These are phyloP conservation scores for Eutrigla gurnardus DNA, from an alignment of 2,797 vertebrate genomes.

Conservation along the genomic window DNA sequence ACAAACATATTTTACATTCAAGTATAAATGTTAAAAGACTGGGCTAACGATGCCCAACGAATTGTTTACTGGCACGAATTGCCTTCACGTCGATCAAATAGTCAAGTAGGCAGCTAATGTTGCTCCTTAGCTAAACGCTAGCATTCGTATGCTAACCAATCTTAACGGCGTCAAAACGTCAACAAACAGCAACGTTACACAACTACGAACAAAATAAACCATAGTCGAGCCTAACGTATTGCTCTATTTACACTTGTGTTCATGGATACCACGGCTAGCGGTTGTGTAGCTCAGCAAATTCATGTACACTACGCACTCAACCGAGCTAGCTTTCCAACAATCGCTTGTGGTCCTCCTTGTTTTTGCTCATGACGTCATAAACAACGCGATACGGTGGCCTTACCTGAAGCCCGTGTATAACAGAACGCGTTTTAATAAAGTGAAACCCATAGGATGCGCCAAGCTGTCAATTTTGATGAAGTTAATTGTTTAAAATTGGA, in stretches of 20 bases:
- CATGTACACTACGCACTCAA: background rate
- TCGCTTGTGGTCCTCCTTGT: slow-evolving; percentile 59
- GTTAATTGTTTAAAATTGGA: background rate
- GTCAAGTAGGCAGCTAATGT: slow-evolving; percentile 12
- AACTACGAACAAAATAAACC: background rate
- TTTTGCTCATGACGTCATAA: slow-evolving; percentile 68
- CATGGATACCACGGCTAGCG: background rate
- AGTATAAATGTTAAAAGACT: background rate
- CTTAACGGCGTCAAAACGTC: background rate
- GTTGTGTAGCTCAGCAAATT: rapidly evolving
- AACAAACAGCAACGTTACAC: background rate
- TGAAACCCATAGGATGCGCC: slow-evolving; percentile 53
- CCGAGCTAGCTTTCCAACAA: background rate
- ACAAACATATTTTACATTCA: rapidly evolving
- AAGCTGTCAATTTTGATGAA: rapidly evolving
- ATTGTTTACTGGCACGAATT: background rate
- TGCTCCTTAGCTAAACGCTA: slow-evolving; percentile 30
- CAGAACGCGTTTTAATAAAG: slow-evolving; percentile 62
- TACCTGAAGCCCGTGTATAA: rapidly evolving
- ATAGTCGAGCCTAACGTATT: background rate
- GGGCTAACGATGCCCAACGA: too few species aligned
- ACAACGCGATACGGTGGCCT: slow-evolving; percentile 73
- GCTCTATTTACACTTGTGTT: rapidly evolving
- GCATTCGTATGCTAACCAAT: slow-evolving; percentile 25
- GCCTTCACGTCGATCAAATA: background rate